These are phyloP conservation scores for Pristionchus exspectatus DNA, from an alignment of 2,888 invertebrate species.

Conservation along the genomic window DNA sequence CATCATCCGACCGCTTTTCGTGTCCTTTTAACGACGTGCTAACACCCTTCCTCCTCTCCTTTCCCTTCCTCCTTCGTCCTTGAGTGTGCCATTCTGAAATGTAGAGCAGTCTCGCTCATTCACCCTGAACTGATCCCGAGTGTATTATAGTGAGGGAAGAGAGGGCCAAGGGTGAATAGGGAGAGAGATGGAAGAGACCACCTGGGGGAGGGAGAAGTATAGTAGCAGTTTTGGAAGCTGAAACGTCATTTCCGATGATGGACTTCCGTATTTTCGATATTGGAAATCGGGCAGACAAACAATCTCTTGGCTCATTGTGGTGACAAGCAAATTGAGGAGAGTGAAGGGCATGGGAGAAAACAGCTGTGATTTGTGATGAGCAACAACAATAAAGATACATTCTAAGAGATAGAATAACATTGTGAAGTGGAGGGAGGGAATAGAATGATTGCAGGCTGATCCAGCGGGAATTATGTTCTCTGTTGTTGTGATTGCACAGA, in stretches of 20 bases:
- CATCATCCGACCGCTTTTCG: slow-evolving; percentile 5
- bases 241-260: neutral
- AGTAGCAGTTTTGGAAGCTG: slow-evolving; percentile 8
- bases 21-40: slow-evolving; percentile 17
- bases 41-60: neutral
- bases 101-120: slow-evolving; percentile 10
- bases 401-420: neutral
- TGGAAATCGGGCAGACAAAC: neutral
- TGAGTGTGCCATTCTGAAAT: slow-evolving; percentile 3
- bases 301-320: neutral
- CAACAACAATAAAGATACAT: slow-evolving; percentile 13
- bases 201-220: neutral
- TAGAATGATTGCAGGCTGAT: slow-evolving; percentile 59
- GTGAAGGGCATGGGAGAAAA: slow-evolving; percentile 2
- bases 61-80: neutral
- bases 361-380: slow-evolving; percentile 24
- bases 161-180: slow-evolving; percentile 34
- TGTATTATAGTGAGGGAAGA: slow-evolving; percentile 27
- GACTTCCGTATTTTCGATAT: neutral
- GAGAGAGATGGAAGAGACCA: slow-evolving; percentile 34
- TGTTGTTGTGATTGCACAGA: slow-evolving; percentile 73
- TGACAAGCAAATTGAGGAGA: slow-evolving; percentile 27
- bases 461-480: slow-evolving; percentile 71
- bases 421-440: neutral
- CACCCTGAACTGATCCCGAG: slow-evolving; percentile 50